Base-by-base conservation (phyloP, 2,888 invertebrate species). In the Syrista parreyssii region DNA sequence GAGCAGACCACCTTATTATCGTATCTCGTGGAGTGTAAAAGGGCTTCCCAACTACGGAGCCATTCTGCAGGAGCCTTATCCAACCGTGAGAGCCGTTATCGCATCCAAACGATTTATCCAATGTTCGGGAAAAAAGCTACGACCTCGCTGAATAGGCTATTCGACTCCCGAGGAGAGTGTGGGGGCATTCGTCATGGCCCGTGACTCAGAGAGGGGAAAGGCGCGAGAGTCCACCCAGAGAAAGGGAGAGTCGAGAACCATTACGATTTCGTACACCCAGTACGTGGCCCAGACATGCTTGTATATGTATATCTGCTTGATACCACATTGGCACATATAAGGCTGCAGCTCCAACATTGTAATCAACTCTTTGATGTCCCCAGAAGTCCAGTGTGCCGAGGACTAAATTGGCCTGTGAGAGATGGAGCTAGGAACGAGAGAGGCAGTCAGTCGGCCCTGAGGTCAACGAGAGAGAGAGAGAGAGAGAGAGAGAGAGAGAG, bases 291-390 rank as follows among this genome's bases (percentile, higher is more conserved):
- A 71, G 30, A 2, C 33, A 72, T 75, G 76, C 12, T 35, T 68
- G 68, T 79, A n/a, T 30, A 79, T 79, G 31, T 30, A 79, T 55
- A 55, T 68, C 71, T 76, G 55, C 40, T 77, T 77, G 81, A 80
- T 80, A 76, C 74, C 78, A 83, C 82, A 82, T 81, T 79, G 79
- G 80, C 82, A 80, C 80, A 81, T 83, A 75, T 85, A 84, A 78
- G 85, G 85, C 79, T 88, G 82, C 86, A 72, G 77, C 75, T 40
- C 73, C 81, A 78, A 85, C 82, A 85, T 85, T 83, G 81, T 83
- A 79, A 88, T 87, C 85, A 83, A 84, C 83, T 84, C 86, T 86
- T 85, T 85, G 85, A 86, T 83, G 81, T 80, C 71, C 75, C 71
- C 75, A 78, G 68, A 79, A 80, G 79, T 81, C 76, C 75, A 78